Base-by-base conservation (phyloP, 2,888 invertebrate species). In the Ditylenchus weischeri region DNA sequence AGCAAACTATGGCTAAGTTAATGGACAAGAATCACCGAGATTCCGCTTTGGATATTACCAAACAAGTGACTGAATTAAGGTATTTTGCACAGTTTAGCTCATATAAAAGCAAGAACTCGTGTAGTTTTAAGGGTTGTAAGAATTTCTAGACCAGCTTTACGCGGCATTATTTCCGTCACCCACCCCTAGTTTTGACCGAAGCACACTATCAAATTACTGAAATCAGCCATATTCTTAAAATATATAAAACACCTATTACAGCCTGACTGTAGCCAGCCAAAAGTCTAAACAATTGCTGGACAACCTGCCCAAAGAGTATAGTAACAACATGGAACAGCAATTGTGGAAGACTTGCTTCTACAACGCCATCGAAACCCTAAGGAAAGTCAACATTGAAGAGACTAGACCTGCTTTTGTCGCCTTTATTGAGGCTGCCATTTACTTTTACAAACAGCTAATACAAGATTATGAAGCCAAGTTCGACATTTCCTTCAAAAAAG, bases 261-360 rank as follows among this genome's bases (percentile, higher is more conserved):
- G 54, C n/a, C 13, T 54, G 15, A 23, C 54, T 11, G 11, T 54
- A 21, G 54, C 54, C 54, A 4, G 29, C 4, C 54, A 54, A 54
- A 21, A 54, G 29, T 54, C 54, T 18, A 23, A 21, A 11, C 3
- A 54, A 10, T 13, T 54, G 11, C 11, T 54, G 23, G 21, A 21
- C 1, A 29, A 54, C n/a, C 54, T 54, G 54, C 21, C 21, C 3
- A 29, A 54, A 21, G 54, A 21, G 54, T 47, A 62, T 48, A 6
- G 23, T 7, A 62, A 38, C 6, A 62, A 47, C 48, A n/a, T 47
- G 36, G 62, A 62, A 21, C 62, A 47, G 23, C 43, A 62, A n/a
- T 43, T 62, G 18, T 62, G 62, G 62, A 62, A 62, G 47, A 19
- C 23, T 47, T 19, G 35, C 19, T 38, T 62, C 23, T 48, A 62